Base-by-base conservation (phyloP, 2,888 invertebrate species). In the Temnothorax rugatulus region DNA sequence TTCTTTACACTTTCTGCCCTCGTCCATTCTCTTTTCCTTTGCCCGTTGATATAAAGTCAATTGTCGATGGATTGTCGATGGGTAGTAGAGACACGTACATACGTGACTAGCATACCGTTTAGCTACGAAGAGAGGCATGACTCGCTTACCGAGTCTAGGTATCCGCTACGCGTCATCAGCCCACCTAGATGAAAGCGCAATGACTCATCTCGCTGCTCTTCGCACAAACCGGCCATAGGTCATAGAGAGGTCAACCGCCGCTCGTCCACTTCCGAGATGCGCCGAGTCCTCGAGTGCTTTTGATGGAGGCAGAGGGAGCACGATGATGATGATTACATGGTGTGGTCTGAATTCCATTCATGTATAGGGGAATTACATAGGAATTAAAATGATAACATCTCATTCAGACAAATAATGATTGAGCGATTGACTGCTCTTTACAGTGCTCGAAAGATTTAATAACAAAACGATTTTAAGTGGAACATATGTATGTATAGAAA, bases 71-170 rank as follows among this genome's bases (percentile, higher is more conserved):
- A 61, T 57, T 29, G 41, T 52, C 54, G 61, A 63, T 71, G 73
- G 85, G 57, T 47, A 79, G 75, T 59, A 71, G 47, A 66, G 54
- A 69, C 75, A 64, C 74, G 61, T 71, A 76, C 81, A 69, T 84
- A 90, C 90, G 90, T 90, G 90, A 86, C 77, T 86, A 81, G 90
- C 90, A 90, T 91, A 86, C 85, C 88, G 88, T 90, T 89, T 50
- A 76, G 68, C 79, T 87, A 68, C 41, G 73, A 84, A 61, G 82
- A 75, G 86, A 87, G 86, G 83, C 88, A 90, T 87, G 90, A 90
- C 88, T 91, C 79, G 88, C 85, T 88, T 91, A 81, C 87, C 84
- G 87, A 89, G 89, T 88, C 77, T 83, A 87, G 87, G 86, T 90
- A 90, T 89, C 88, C 89, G 86, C 86, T 88, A 86, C 74, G 79